Base-by-base conservation (phyloP, 2,888 invertebrate genomes). In the Bombylius major region DNA sequence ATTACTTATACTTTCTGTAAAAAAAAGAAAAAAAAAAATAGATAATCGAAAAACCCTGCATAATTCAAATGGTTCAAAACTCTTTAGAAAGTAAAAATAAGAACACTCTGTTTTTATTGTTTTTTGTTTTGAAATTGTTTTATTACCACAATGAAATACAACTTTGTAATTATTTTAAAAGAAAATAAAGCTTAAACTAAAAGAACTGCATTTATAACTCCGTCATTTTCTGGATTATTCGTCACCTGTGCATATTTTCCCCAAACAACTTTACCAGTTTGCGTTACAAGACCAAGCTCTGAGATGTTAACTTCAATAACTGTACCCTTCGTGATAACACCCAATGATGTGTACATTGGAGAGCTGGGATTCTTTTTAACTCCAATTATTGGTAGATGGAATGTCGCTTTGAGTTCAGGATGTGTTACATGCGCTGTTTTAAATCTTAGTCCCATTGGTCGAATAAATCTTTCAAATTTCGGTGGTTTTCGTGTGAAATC, bases 201-300 rank as follows among this genome's bases (percentile, higher is more conserved):
- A 59, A 99, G 80, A 59, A 99, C 92, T 70, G 98, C 97, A 79
- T 99, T 99, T 58, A 99, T 96, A 69, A 97, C 98, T 23, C 99
- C 99, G 79, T 99, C 99, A 76, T 99, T 99, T 75, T 99, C 99
- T 0, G 99, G 99, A 77, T 98, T 93, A 75, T 99, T 99, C 0
- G 98, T 98, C 23, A 99, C 97, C 76, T 98, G 99, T 0, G 99
- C 99, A 72, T 95, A 99, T 79, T 99, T 99, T 58, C 98, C 99
- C 99, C 99, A 99, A 1, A 99, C 94, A 51, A 99, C 96, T 82
- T 97, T 99, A 58, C 99, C 99, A 9, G 93, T 90, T 72, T 97
- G 96, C 1, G 99, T 99, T 3, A 99, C 99, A 60, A 99, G 79
- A 77, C 99, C 99, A 60, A 99, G 79, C 76, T 99, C 99, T 7